A percentile compares a stretch with the other conserved stretches of the same genome.
Evolutionary conservation across 2,113 vertebrate genomes (phyloP).

Genomic region (Leptobrachium leishanense): DNA sequence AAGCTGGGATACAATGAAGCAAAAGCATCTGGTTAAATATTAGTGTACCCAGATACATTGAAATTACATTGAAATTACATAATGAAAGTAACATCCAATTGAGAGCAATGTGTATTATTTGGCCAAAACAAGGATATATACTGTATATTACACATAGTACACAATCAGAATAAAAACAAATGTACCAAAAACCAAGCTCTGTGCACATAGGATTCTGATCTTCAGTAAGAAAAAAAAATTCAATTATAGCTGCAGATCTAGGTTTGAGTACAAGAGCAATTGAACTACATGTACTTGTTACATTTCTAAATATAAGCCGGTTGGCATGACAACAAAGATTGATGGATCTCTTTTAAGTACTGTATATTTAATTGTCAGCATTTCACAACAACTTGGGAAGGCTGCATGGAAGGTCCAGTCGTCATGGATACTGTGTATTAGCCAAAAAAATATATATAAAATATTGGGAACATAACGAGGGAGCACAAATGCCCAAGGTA

Average conservation of each 20-base stretch:
- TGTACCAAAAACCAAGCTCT: constrained; percentile 47
- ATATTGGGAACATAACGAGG: constrained; percentile 6
- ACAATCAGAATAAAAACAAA: constrained; percentile 3
- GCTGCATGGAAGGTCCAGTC: constrained; percentile 73
- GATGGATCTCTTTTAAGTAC: constrained; percentile 75
- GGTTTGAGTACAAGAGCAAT: constrained; percentile 77
- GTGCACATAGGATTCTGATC: constrained; percentile 65
- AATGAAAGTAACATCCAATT: no score
- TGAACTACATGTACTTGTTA: constrained; percentile 81
- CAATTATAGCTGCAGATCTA: constrained; percentile 75
- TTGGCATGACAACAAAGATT: constrained; percentile 82
- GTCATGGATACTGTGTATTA: constrained; percentile 75
- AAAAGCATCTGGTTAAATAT: no score
- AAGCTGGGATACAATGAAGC: no score
- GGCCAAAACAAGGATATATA: no score
- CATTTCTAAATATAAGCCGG: constrained; percentile 80
- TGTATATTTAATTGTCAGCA: constrained; percentile 80
- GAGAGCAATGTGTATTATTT: no score
- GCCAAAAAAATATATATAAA: constrained; percentile 7
- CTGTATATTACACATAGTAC: no score
- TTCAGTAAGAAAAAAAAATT: constrained; percentile 74
- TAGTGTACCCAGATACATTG: no score
- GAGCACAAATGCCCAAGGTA: constrained; percentile 3
- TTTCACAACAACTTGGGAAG: constrained; percentile 73
- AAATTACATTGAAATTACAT: no score